These are phyloP conservation scores for Centruroides sculpturatus DNA, from an alignment of 1,140 invertebrate species.

Conservation along the genomic window DNA sequence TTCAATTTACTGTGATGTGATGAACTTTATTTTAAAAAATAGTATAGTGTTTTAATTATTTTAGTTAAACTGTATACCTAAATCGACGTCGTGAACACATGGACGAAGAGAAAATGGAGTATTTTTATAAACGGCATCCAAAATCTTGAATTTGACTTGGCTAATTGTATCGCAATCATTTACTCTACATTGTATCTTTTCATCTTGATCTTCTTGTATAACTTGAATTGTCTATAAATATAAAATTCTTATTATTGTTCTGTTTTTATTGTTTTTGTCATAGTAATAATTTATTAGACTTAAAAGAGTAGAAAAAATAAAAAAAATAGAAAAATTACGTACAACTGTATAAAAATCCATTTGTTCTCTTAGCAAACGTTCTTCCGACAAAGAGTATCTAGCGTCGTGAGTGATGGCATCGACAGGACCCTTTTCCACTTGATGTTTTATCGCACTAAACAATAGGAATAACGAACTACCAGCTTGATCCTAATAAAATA, in stretches of 20 bases:
- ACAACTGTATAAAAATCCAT: conserved; percentile 78
- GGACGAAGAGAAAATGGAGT: conserved; percentile 81
- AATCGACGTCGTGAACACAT: conserved; percentile 78
- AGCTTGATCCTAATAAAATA: conserved; percentile 63
- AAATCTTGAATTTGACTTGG: conserved; percentile 94
- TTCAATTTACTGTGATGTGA: neutral
- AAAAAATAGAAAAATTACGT: conserved; percentile 21
- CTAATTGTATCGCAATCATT: conserved; percentile 97
- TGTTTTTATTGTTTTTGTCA: no score
- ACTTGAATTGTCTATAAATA: conserved; percentile 12
- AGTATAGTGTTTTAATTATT: neutral
- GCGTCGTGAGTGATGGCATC: conserved; percentile 93
- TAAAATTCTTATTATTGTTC: neutral
- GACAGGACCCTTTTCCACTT: conserved; percentile 94
- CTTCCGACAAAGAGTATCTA: conserved; percentile 91
- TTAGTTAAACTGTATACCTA: conserved; percentile 31
- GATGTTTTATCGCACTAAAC: conserved; percentile 96
- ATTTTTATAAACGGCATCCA: conserved; percentile 94
- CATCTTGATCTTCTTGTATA: conserved; percentile 81
- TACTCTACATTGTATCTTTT: conserved; percentile 90
- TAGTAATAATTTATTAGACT: neutral
- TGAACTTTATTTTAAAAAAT: neutral
- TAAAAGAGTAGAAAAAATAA: neutral
- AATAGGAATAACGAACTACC: conserved; percentile 88
- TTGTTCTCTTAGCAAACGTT: conserved; percentile 83